Evolutionary conservation across 1,140 invertebrate genomes (phyloP), one percentile per base, ranked within the genome.

Genomic region (Leptoteleia sp.): DNA sequence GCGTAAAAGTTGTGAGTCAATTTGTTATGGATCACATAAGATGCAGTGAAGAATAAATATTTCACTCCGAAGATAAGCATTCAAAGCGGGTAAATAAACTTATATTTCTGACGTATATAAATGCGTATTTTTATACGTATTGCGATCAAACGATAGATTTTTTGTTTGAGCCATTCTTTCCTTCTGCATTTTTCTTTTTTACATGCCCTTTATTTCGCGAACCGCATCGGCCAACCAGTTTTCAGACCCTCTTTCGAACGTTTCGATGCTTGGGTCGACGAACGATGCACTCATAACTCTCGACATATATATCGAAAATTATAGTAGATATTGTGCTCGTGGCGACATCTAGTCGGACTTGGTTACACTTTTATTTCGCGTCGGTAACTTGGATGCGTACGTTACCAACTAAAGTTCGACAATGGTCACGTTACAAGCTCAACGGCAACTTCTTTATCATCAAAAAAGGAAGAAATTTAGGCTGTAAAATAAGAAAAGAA

Each of bases 251-350:
- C 72, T n/a, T 64, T 64, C 72, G 64, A 71, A 61, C 45, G 35
- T 67, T 67, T 70, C 70, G 76, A 59, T 61, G 77, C 73, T 48
- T 83, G 81, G 85, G 84, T 87, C 85, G 85, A 84, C 84, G 86
- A 84, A 87, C 84, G 84, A 82, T 79, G 79, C 71, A 80, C 80
- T 86, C 80, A 83, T 87, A 85, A 87, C 76, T 87, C 84, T 83
- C 73, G 75, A 83, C 82, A 81, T 79, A 70, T 84, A 67, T 81
- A 84, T 84, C 79, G 78, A 61, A 77, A 79, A 77, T 81, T 64
- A 50, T 79, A 67, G 27, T 50, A 7, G 27, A 35, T 37, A 35
- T 77, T 59, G 33, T n/a, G 57, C 16, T 33, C 22, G 1, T n/a
- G 9, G 75, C 75, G 75, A 77, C 65, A 77, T 77, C 75, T 57